Base-by-base conservation (phyloP, 2,888 invertebrate genomes). In the Ormyrus rosae region DNA sequence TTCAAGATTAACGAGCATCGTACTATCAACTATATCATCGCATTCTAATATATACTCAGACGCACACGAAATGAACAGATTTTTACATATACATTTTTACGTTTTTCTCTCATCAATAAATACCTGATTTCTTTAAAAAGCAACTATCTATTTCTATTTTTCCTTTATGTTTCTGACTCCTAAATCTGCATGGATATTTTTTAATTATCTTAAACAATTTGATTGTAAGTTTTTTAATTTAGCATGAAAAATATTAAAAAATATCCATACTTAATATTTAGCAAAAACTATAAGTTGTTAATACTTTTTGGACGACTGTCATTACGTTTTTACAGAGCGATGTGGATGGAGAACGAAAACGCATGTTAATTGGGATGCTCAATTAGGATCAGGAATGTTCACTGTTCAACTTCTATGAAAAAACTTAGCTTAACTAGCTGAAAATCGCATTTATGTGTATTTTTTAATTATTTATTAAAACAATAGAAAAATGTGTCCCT, bases 301-400 rank as follows among this genome's bases (percentile, higher is more conserved):
- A 4, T 7, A 7, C 55, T 65, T 74, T 51, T 78, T 74, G 63
- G 63, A 78, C 55, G 60, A 63, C 13, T 51, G 60, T 58, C 13
- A 13, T 73, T 72, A 56, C 55, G 58, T 87, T 85, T 88, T 90
- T 90, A 67, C 90, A 90, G 90, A 88, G 85, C 65, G 90, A 90
- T 88, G 88, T 89, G 79, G 82, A 82, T 34, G 88, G 86, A 51
- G 86, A 85, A 71, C 86, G 86, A 86, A 90, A 89, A 87, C 88
- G 85, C 80, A 87, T 90, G 83, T 86, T 90, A 81, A 90, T 90
- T 74, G 89, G 88, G 78, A 86, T 90, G 87, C 86, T 90, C 85
- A 88, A 90, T 85, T 90, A 86, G 83, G 50, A 56, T 77, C 11
- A 73, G 64, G 63, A 75, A 55, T 56, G 65, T 70, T 53, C 9